Conservation (phyloP, 2,797 vertebrate genomes). For the Pipistrellus pygmaeus region DNA sequence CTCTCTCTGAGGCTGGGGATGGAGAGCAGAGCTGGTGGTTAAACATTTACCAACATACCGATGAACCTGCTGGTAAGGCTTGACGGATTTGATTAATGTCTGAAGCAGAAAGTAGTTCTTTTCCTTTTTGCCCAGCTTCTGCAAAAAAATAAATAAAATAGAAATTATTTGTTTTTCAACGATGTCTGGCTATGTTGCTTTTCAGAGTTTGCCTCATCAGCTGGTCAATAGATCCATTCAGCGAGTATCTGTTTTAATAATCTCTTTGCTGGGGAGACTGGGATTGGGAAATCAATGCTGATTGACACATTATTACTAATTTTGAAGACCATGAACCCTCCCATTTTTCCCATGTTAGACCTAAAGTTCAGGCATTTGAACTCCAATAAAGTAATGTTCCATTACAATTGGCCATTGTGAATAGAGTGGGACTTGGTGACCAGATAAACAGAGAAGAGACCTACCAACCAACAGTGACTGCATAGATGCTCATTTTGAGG, state of each 20-base stretch:
- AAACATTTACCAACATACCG: not conserved
- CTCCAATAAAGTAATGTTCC: constrained; percentile 94
- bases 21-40: not conserved
- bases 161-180: constrained; percentile 89
- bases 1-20: not conserved
- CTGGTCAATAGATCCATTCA: constrained; percentile 95
- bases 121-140: constrained; percentile 43
- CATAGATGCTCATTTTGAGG: constrained; percentile 96
- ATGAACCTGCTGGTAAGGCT: not conserved
- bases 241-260: constrained; percentile 96
- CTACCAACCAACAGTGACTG: constrained; percentile 97
- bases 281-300: constrained; percentile 96
- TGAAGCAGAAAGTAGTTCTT: not conserved
- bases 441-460: constrained; percentile 96
- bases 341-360: constrained; percentile 94
- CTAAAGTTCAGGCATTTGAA: constrained; percentile 94
- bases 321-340: constrained; percentile 95
- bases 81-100: fast-evolving
- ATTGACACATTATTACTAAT: constrained; percentile 95
- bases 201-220: constrained; percentile 96
- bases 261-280: constrained; percentile 96
- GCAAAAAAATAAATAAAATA: constrained; percentile 88
- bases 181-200: constrained; percentile 94
- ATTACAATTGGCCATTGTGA: constrained; percentile 95
- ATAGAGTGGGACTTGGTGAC: constrained; percentile 96